Conservation (phyloP, 2,113 vertebrate species). For the Thryonomys swinderianus region DNA sequence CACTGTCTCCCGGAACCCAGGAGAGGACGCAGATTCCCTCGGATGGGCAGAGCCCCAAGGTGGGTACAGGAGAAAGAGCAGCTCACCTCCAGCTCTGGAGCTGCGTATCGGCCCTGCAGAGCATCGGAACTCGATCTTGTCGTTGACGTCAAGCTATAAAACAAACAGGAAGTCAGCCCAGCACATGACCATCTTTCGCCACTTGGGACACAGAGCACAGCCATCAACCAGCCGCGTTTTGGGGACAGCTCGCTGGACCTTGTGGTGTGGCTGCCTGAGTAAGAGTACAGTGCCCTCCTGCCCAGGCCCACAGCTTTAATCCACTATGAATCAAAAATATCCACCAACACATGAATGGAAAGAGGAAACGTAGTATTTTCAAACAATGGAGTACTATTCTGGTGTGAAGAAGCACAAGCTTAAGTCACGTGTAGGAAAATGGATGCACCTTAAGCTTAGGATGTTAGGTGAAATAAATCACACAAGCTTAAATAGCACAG, state of each 20-base stretch:
- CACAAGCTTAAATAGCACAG: background rate
- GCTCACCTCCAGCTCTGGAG: slow-evolving; percentile 93
- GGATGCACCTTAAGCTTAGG: background rate
- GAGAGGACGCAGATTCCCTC: background rate
- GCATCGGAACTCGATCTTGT: slow-evolving; percentile 96
- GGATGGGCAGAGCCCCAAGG: background rate
- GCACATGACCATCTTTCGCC: accelerated
- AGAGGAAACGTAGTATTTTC: background rate
- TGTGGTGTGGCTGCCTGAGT: no score
- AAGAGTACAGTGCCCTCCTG: no score
- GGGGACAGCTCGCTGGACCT: accelerated
- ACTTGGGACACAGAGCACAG: background rate
- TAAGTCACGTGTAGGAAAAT: no score
- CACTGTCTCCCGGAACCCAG: background rate
- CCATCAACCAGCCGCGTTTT: background rate
- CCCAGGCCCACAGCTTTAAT: background rate
- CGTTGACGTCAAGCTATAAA: slow-evolving; percentile 94
- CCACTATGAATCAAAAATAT: background rate
- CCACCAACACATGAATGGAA: background rate
- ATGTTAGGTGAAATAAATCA: background rate
- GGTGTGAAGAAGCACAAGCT: background rate
- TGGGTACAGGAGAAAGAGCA: background rate
- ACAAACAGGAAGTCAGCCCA: slow-evolving; percentile 30
- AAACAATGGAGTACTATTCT: no score
- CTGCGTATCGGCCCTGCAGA: slow-evolving; percentile 90